These are phyloP conservation scores for Characodon lateralis DNA, from an alignment of 2,797 vertebrate species.

Conservation along the genomic window DNA sequence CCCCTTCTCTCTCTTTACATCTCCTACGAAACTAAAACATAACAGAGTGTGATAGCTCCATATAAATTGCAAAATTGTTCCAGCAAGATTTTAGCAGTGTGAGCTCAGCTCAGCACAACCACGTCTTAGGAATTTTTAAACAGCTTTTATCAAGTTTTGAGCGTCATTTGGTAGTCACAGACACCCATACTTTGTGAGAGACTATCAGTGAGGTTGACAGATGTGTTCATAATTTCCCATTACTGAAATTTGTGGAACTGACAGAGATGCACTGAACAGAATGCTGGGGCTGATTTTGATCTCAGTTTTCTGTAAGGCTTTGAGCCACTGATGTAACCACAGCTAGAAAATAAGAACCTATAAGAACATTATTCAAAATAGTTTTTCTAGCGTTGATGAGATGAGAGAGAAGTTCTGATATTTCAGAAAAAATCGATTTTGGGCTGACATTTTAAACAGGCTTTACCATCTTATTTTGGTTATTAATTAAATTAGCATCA, in stretches of 20 bases:
- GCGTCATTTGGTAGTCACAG: not conserved
- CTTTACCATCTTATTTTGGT: too few relatives aligned
- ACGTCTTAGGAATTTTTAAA: not conserved
- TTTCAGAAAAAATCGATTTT: too few relatives aligned
- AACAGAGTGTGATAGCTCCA: not conserved
- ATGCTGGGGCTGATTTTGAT: too few relatives aligned
- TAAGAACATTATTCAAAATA: too few relatives aligned
- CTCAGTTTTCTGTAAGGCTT: too few relatives aligned
- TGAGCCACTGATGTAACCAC: too few relatives aligned
- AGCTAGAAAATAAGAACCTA: too few relatives aligned
- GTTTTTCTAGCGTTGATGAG: too few relatives aligned
- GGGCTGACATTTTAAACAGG: too few relatives aligned
- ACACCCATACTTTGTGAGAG: not conserved
- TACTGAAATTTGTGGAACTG: not conserved
- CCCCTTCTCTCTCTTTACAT: not conserved
- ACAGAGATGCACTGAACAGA: too few relatives aligned
- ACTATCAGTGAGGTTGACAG: not conserved
- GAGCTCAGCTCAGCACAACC: not conserved
- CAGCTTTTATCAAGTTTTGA: not conserved
- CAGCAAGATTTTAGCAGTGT: not conserved
- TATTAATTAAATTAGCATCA: too few relatives aligned
- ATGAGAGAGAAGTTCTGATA: too few relatives aligned
- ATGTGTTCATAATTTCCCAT: not conserved
- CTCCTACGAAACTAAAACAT: not conserved
- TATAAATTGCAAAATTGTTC: constrained; percentile 17